phyloP scores from a whole-genome alignment of 2,888 invertebrate species.

The Opisthograptis luteolata region DNA sequence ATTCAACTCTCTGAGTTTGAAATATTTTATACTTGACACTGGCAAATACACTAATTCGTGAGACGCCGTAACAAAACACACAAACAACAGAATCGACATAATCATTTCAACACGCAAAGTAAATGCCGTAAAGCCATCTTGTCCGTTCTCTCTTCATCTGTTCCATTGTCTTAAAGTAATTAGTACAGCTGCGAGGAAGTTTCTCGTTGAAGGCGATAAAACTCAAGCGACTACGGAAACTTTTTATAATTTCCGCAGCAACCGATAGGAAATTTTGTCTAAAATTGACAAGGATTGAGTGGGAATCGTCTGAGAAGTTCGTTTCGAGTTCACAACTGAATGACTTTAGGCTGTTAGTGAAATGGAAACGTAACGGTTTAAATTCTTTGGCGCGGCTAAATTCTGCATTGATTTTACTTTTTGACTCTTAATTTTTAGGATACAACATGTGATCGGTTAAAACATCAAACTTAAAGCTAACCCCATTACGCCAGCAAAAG shows the following conservation, averaged over 20 bases:
- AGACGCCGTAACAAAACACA: too few relatives aligned
- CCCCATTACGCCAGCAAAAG: too few relatives aligned
- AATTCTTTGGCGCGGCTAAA: too few relatives aligned
- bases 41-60: too few relatives aligned
- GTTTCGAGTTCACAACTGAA: not conserved
- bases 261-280: conserved; percentile 36
- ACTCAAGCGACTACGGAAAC: conserved; percentile 37
- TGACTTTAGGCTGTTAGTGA: not conserved
- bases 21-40: too few relatives aligned
- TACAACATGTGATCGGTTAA: too few relatives aligned
- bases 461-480: too few relatives aligned
- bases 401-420: too few relatives aligned
- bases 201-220: conserved; percentile 39
- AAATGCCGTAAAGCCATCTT: not conserved
- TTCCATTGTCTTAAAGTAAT: conserved; percentile 8
- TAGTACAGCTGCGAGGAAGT: conserved; percentile 28
- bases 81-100: too few relatives aligned
- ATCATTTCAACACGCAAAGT: not conserved
- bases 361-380: too few relatives aligned
- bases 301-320: conserved; percentile 33
- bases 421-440: too few relatives aligned
- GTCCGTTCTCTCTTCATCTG: conserved; percentile 3
- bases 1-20: too few relatives aligned
- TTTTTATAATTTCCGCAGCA: conserved; percentile 43
- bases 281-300: conserved; percentile 37